These are phyloP conservation scores for Potamarius usumacintae DNA, from an alignment of 2,113 vertebrate genomes.

Conservation along the genomic window DNA sequence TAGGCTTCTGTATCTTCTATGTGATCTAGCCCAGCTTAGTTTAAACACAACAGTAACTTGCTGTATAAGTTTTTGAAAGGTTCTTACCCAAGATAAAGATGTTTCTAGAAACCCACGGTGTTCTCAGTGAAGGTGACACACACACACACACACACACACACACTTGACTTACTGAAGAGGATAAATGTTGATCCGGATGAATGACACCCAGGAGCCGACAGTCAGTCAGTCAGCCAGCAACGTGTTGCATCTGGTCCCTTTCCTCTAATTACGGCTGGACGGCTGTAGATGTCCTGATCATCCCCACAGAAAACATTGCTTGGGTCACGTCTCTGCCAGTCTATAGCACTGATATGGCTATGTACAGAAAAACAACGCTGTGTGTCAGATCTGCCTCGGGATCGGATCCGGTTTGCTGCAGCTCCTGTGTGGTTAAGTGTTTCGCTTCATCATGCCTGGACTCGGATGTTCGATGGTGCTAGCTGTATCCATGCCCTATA, in stretches of 20 bases:
- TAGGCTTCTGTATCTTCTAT: background rate
- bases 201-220: conserved; percentile 57
- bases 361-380: background rate
- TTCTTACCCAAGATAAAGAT: background rate
- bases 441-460: conserved; percentile 10
- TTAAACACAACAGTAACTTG: background rate
- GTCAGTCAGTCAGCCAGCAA: conserved; percentile 60
- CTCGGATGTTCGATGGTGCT: conserved; percentile 18
- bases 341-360: background rate
- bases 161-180: conserved; percentile 62
- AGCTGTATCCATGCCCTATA: conserved; percentile 6
- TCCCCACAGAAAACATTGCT: background rate
- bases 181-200: conserved; percentile 50
- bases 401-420: background rate
- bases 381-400: background rate
- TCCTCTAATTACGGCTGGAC: conserved; percentile 21
- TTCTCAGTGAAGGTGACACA: background rate
- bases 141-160: conserved; percentile 36
- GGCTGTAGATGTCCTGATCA: conserved; percentile 8
- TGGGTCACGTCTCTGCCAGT: background rate
- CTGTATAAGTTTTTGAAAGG: background rate
- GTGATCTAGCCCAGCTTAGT: background rate
- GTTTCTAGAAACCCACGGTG: background rate
- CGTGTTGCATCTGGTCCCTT: conserved; percentile 69
- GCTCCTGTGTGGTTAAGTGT: conserved; percentile 9